These are phyloP conservation scores for Thecocarcelia acutangulata DNA, from an alignment of 2,888 invertebrate genomes.

Conservation along the genomic window DNA sequence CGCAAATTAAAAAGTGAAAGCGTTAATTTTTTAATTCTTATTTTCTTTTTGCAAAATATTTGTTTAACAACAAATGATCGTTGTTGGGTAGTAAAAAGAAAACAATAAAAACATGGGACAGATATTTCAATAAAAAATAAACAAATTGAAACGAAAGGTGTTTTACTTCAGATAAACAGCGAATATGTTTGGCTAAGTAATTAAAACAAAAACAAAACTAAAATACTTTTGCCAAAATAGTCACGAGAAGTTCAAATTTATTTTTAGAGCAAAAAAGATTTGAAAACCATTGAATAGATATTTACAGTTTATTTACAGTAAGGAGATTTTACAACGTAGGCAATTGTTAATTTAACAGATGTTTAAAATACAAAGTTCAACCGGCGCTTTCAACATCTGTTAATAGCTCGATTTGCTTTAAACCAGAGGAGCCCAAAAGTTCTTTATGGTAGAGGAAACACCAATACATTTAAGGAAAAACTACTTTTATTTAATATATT, in stretches of 20 bases:
- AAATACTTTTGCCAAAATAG: slow-evolving; percentile 32
- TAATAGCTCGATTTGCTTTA: neutral
- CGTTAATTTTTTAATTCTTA: slow-evolving; percentile 19
- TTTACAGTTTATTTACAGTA: slow-evolving; percentile 8
- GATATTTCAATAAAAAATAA: slow-evolving; percentile 9
- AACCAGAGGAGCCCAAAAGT: too few relatives aligned
- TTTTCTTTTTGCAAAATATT: slow-evolving; percentile 26
- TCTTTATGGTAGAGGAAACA: too few relatives aligned
- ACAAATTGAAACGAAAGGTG: slow-evolving; percentile 27
- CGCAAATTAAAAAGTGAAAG: slow-evolving; percentile 45
- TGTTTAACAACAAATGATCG: slow-evolving; percentile 42
- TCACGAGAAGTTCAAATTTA: slow-evolving; percentile 27
- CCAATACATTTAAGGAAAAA: too few relatives aligned
- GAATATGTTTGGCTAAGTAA: slow-evolving; percentile 34
- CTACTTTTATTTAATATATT: too few relatives aligned
- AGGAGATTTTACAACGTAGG: neutral
- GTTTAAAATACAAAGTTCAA: neutral
- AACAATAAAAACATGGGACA: slow-evolving; percentile 10
- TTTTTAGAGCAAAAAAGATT: too few relatives aligned
- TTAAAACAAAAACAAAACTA: neutral
- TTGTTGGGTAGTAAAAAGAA: neutral
- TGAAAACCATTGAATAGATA: too few relatives aligned
- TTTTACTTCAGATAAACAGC: slow-evolving; percentile 45
- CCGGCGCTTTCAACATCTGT: neutral
- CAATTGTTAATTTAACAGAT: neutral